Base-by-base conservation (phyloP, 2,888 invertebrate genomes). In the Danaus chrysippus region DNA sequence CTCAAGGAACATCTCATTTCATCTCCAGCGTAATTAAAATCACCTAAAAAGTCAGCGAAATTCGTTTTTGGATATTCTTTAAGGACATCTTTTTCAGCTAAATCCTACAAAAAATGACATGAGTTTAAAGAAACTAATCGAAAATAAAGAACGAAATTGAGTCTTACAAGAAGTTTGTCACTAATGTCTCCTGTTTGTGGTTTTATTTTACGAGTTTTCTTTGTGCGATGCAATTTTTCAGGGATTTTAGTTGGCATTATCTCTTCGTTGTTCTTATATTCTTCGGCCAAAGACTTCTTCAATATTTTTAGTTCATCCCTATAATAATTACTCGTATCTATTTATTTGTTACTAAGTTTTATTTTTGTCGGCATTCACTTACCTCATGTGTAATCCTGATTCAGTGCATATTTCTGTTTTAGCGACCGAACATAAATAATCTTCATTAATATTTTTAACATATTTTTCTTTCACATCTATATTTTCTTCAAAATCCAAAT, bases 11-110 rank as follows among this genome's bases (percentile, higher is more conserved):
- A 81, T 13, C 85, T 81, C 5, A 81, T 62, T 59, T 82, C 81
- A n/a, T 83, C 82, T 17, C 87, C 88, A 23, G 74, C 79, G 59
- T 81, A 87, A 63, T 87, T 86, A 11, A 78, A 72, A 61, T 88
- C 88, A 8, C 87, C 88, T 11, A 78, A 65, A 59, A 83, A 87
- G 15, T 86, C 81, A 62, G 76, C 67, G 1, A 87, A 68, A 60
- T 75, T 76, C 3, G 68, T 78, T 61, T 62, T 71, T 15, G 79
- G 77, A 65, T 83, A 84, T 58, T 86, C 77, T 68, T 72, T 75
- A 1, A 88, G 60, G 15, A 81, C 71, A 3, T 77, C 82, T 44
- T 71, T 74, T 10, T 73, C 59, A 0, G 71, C 76, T 46, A 87
- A 72, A 42, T 76, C 71, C 87, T 87, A 66, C 19, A 65, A 64